Percentiles rank a stretch among this genome's conserved stretches.
Evolutionary conservation across 2,888 invertebrate species (phyloP).

Genomic region (Cheilosia impressa): DNA sequence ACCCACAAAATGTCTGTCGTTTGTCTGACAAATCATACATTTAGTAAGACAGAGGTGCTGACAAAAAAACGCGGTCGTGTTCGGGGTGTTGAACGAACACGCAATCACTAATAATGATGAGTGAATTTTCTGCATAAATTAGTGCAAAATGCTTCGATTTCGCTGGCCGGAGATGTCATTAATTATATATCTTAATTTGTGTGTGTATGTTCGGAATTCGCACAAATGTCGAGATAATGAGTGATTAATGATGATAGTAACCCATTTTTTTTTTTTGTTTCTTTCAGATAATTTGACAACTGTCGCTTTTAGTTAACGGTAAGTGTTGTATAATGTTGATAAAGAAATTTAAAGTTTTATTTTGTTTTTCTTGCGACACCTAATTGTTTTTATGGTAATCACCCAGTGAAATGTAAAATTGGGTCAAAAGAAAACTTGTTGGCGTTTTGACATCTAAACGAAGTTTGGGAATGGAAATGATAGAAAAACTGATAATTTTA

Average conservation of each 20-base stretch:
- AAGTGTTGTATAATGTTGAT: constrained; percentile 46
- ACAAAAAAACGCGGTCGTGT: not conserved
- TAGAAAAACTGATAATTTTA: constrained; percentile 18
- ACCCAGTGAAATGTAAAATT: not conserved
- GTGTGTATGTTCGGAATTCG: constrained; percentile 4
- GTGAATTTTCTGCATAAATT: constrained; percentile 18
- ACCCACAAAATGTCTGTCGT: constrained; percentile 25
- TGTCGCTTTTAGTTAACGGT: constrained; percentile 61
- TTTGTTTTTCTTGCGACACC: not conserved
- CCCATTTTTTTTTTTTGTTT: constrained; percentile 26
- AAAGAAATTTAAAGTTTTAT: not conserved
- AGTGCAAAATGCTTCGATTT: constrained; percentile 35
- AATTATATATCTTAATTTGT: not conserved
- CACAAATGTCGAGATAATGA: not conserved
- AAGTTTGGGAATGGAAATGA: not conserved
- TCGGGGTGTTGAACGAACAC: not conserved
- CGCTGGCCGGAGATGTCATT: not conserved
- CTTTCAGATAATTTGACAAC: constrained; percentile 57
- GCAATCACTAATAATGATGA: not conserved
- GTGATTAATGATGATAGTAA: constrained; percentile 34
- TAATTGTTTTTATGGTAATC: not conserved
- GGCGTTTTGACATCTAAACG: constrained; percentile 4
- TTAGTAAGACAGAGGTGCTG: constrained; percentile 11
- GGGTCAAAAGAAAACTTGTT: constrained; percentile 13
- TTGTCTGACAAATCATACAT: constrained; percentile 30